These are phyloP conservation scores for Drosophila nr. medialis DNA, from an alignment of 2,888 invertebrate genomes.

Conservation along the genomic window DNA sequence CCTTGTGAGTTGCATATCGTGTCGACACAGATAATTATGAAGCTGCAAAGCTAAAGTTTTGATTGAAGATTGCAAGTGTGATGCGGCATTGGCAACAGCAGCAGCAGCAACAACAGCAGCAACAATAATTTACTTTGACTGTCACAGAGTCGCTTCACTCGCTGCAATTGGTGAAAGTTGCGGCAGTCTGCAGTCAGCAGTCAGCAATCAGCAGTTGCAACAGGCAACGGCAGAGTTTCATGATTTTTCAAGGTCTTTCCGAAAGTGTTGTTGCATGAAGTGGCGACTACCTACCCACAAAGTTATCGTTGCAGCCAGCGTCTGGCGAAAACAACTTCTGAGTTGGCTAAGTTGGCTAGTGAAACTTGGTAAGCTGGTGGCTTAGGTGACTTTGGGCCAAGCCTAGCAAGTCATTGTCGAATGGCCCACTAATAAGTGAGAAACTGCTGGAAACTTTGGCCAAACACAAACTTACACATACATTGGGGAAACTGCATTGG, in stretches of 20 bases:
- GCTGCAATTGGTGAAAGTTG: constrained; percentile 69
- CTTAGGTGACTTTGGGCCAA: constrained; percentile 7
- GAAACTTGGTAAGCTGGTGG: background rate
- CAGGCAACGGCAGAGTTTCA: constrained; percentile 27
- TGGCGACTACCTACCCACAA: constrained; percentile 12
- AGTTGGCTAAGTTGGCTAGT: constrained; percentile 1
- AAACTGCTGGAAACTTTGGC: background rate
- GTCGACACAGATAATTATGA: constrained; percentile 39
- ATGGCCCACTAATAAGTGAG: constrained; percentile 2
- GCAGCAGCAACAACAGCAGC: background rate
- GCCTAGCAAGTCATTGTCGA: background rate
- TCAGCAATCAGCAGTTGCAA: constrained; percentile 28
- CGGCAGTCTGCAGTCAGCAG: constrained; percentile 17
- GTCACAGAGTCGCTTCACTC: constrained; percentile 16
- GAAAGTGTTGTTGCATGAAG: constrained; percentile 35
- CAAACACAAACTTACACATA: background rate
- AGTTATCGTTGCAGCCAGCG: constrained; percentile 5
- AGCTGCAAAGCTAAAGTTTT: constrained; percentile 22
- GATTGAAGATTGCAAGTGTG: constrained; percentile 40
- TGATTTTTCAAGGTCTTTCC: constrained; percentile 78
- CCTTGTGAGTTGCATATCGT: constrained; percentile 27
- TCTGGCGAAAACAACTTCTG: constrained; percentile 8
- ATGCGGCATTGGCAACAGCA: constrained; percentile 20
- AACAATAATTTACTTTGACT: constrained; percentile 24
- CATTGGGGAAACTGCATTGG: background rate